phyloP scores from a whole-genome alignment of 2,113 vertebrate species.

The Columba janthina region DNA sequence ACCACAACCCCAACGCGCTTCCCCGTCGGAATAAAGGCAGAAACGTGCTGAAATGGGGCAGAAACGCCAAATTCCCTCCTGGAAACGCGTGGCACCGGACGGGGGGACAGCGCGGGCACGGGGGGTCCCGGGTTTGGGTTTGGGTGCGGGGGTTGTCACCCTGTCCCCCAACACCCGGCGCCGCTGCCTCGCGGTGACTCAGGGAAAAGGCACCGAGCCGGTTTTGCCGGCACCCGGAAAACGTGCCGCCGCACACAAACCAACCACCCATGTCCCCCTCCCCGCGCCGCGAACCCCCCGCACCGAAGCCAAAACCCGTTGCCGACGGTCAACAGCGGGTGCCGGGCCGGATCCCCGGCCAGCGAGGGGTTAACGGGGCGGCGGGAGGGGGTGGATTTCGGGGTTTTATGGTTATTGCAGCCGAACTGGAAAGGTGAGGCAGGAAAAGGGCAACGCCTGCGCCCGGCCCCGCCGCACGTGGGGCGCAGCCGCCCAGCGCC shows the following conservation, averaged over 20 bases:
- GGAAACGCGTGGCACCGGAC: neutral
- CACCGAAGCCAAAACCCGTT: too few species aligned
- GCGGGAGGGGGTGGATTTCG: neutral
- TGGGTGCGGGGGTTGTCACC: fast-evolving
- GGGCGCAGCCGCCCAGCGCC: neutral
- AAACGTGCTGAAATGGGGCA: too few species aligned
- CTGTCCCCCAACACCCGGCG: fast-evolving
- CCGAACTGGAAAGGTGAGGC: constrained; percentile 70
- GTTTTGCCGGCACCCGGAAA: neutral
- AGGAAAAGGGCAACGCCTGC: constrained; percentile 54
- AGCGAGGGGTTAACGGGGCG: constrained; percentile 38
- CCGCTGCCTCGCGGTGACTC: neutral
- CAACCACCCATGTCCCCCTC: too few species aligned
- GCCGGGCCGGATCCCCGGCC: too few species aligned
- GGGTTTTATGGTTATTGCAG: neutral
- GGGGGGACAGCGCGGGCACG: too few species aligned
- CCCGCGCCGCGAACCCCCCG: too few species aligned
- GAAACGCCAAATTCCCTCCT: neutral
- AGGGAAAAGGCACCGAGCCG: neutral
- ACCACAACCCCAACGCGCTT: fast-evolving
- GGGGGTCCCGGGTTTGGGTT: too few species aligned
- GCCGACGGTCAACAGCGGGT: too few species aligned
- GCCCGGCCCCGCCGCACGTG: neutral
- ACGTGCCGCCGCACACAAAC: fast-evolving
- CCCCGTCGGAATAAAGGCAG: neutral